Evolutionary conservation across 2,113 vertebrate species (phyloP).

Genomic region (Nettapus auritus): DNA sequence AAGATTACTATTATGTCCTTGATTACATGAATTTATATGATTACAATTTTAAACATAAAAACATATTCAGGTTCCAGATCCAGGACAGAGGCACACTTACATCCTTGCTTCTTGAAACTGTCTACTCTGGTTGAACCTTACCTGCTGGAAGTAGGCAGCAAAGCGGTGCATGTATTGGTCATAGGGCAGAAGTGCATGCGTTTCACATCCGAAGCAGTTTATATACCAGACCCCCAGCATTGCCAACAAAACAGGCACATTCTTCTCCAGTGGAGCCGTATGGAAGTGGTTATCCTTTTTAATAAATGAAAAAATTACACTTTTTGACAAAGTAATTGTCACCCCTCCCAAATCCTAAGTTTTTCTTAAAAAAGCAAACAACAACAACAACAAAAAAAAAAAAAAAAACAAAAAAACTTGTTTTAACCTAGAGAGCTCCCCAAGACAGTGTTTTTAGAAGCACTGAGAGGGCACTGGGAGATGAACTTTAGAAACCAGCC

Average conservation of each 20-base stretch:
- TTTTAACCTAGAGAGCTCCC: background rate
- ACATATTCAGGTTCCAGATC: background rate
- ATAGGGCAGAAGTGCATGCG: conserved; percentile 93
- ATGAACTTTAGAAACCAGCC: background rate
- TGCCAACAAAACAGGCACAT: conserved; percentile 89
- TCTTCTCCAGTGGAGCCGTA: conserved; percentile 89
- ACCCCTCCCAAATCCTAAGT: background rate
- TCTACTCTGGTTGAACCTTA: conserved; percentile 14
- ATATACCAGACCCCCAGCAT: conserved; percentile 97
- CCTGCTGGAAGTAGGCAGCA: conserved; percentile 99
- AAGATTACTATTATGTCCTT: too few species aligned
- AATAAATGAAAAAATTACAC: background rate
- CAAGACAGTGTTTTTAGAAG: background rate
- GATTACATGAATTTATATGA: background rate
- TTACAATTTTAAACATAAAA: background rate
- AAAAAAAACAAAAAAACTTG: background rate
- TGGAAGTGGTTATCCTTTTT: conserved; percentile 92
- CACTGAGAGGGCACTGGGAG: accelerated
- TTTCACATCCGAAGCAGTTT: conserved; percentile 94
- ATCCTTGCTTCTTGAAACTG: background rate
- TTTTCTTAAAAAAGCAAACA: background rate
- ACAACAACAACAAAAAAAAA: too few species aligned
- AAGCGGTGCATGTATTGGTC: conserved; percentile 99
- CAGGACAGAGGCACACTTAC: background rate
- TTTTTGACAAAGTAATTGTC: background rate